phyloP scores from a whole-genome alignment of 2,797 vertebrate genomes.

The Oreonectes daqikongensis region DNA sequence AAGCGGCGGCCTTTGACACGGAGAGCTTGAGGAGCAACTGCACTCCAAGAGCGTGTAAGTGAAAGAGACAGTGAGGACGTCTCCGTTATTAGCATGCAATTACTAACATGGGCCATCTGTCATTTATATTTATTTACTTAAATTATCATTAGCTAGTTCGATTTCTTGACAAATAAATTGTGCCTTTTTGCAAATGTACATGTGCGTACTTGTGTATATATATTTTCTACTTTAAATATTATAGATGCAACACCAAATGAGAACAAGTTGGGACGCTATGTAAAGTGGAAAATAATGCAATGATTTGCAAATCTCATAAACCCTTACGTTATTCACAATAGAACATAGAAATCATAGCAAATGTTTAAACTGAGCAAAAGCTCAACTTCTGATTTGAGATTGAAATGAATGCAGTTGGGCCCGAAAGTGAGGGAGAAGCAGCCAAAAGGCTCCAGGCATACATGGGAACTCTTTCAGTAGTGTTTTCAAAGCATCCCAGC shows the following conservation, averaged over 20 bases:
- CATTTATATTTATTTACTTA: neutral
- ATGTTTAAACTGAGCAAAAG: too few relatives aligned
- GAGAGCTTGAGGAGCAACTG: constrained; percentile 79
- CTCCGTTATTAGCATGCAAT: neutral
- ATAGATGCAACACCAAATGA: too few relatives aligned
- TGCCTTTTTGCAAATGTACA: too few relatives aligned
- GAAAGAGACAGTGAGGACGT: neutral
- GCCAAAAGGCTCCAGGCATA: neutral
- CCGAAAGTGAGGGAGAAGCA: neutral
- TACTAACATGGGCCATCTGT: neutral
- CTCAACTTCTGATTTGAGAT: neutral
- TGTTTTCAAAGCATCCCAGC: neutral
- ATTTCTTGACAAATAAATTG: too few relatives aligned
- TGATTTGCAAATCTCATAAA: neutral
- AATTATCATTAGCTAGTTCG: too few relatives aligned
- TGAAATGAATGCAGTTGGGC: neutral
- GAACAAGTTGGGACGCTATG: too few relatives aligned
- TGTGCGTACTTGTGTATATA: too few relatives aligned
- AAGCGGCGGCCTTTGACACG: constrained; percentile 60
- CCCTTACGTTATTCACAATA: too few relatives aligned
- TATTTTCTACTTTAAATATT: too few relatives aligned
- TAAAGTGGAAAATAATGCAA: too few relatives aligned
- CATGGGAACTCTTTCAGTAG: neutral
- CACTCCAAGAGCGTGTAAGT: constrained; percentile 80
- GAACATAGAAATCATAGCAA: too few relatives aligned